Evolutionary conservation across 2,797 vertebrate genomes (phyloP), one percentile per base, ranked within the genome.

Genomic region (Sternotherus odoratus): DNA sequence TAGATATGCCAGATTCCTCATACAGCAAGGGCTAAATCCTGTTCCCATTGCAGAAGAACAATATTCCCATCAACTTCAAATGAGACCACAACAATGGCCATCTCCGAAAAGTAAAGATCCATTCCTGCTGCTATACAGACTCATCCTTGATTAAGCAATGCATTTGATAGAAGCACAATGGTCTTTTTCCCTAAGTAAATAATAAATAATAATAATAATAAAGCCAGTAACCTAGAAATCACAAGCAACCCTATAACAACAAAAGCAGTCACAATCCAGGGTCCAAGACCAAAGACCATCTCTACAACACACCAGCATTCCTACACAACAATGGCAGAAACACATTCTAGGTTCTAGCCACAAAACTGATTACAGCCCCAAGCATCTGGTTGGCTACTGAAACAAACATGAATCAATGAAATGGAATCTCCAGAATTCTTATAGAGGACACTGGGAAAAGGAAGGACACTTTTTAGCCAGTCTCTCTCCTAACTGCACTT

Each of bases 1-100:
- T 15, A 21, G 60, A 15, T 12, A 28, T 2, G 17, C 6, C 84
- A 50, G 51, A 49, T 2, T 56, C 12, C 89, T 49, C 11, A 8
- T 0, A 7, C 4, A 15, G 36, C 1, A 21, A 43, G 72, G n/a
- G 43, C 0, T 0, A 16, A 82, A 82, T 50, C 83, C 39, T 2
- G 0, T 36, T 56, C 79, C 57, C 50, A 6, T 3, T 4, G 33
- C 12, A 4, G 26, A 51, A 4, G 5, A 16, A 33, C 77, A 87
- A 21, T 39, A 28, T 24, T 43, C 66, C 39, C 50, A 79, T 2
- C 26, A 46, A 74, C 24, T 74, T 74, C 36, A 74, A 74, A 74
- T 19, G 6, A 26, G 39, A 28, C 16, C 60, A 19, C 39, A 74
- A 23, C 49, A 85, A 33, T 28, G n/a, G 2, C 0, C 10, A 21